Evolutionary conservation across 2,797 vertebrate genomes (phyloP).

Genomic region (Lacerta bilineata): DNA sequence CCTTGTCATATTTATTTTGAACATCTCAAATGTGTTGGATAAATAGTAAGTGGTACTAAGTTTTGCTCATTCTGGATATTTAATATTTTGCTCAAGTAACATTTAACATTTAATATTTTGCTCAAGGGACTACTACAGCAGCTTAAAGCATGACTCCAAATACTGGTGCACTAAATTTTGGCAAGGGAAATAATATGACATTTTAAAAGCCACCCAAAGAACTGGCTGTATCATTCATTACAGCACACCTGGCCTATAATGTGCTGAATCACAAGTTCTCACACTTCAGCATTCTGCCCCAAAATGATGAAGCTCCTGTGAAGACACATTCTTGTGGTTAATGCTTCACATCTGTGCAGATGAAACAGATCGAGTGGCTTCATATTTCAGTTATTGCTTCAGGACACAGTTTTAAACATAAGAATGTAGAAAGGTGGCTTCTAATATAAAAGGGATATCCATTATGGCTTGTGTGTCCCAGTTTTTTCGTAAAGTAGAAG

Average conservation of each 20-base stretch:
- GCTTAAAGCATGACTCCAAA: background rate
- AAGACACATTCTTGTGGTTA: background rate
- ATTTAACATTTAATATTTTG: background rate
- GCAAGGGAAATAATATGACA: background rate
- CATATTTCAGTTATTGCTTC: conserved; percentile 1
- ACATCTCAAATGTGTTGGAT: background rate
- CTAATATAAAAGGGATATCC: background rate
- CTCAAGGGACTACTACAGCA: background rate
- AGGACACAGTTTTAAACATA: background rate
- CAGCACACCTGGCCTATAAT: background rate
- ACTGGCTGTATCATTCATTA: background rate
- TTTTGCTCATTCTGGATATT: background rate
- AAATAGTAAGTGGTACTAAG: background rate
- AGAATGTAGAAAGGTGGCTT: background rate
- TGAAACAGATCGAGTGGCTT: background rate
- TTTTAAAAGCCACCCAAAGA: conserved; percentile 15
- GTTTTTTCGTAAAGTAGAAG: background rate
- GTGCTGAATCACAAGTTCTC: background rate
- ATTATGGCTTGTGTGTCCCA: background rate
- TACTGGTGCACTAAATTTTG: conserved; percentile 8
- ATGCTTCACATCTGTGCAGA: background rate
- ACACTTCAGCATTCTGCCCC: background rate
- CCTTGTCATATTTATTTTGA: background rate
- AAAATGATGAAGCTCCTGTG: background rate
- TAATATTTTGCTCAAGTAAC: background rate